Base-by-base conservation (phyloP, 2,113 vertebrate species). In the Mesembrinibis cayennensis region DNA sequence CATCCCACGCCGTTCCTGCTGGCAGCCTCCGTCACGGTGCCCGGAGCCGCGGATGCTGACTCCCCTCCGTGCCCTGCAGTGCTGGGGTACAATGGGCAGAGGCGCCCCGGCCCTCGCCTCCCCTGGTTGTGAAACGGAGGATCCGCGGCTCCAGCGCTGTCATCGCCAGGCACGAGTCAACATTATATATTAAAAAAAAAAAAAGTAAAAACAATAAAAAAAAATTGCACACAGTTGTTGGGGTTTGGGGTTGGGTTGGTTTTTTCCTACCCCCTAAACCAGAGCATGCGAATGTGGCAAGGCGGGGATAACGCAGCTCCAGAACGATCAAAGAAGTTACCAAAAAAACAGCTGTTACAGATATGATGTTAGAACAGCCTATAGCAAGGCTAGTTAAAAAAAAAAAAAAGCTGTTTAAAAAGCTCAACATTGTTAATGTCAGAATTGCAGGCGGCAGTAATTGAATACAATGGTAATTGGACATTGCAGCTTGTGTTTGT, bases 401-500 rank as follows among this genome's bases (percentile, higher is more conserved):
- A 66, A 58, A 55, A 42, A 20, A 36, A 15, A 40, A n/a, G 13
- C 56, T 52, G 42, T 21, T 84, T 81, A 63, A 69, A 71, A 70
- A 93, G 78, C 76, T 78, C 45, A 17, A 25, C 42, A 20, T 92
- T 56, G 67, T 96, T 88, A 50, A 40, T 88, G 79, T 77, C 67
- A 16, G 8, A 52, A 56, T 90, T 45, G 40, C 71, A 91, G 84
- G 91, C 59, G 2, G 80, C 87, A 10, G 59, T 65, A 92, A 90
- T 90, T 88, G 93, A 73, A 91, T 73, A 52, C 90, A 62, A 14
- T 16, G 59, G 55, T 88, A 95, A 90, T 80, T 89, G 95, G 71
- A 61, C 82, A 14, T 62, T 62, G 90, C 79, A 88, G 67, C 89
- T 76, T 34, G 95, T 93, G 74, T 70, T 73, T 88, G 92, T 94